Evolutionary conservation across 2,888 invertebrate species (phyloP), one percentile per base, ranked within the genome.

Genomic region (Drosophila longiperda): DNA sequence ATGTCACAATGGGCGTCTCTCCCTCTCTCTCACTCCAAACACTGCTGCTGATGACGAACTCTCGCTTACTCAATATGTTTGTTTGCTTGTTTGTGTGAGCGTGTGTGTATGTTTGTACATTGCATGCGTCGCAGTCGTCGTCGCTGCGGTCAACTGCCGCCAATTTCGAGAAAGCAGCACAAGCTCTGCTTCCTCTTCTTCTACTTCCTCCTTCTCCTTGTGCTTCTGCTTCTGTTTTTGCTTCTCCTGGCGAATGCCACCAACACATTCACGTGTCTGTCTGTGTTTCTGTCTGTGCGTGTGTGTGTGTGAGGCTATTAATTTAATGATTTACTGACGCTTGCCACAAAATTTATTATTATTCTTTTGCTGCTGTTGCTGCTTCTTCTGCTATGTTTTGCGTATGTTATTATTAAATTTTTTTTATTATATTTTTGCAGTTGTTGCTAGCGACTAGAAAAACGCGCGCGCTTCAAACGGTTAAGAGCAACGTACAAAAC

Each of bases 291-390:
- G 48, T 42, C 29, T 45, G 11, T 67, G 33, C 61, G 54, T 66
- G 65, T 66, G 69, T 69, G 72, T 79, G 62, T 75, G 72, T 67
- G 71, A 61, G 76, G 82, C 89, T 78, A 83, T 87, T 89, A 89
- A 89, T 88, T 87, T 89, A 87, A 90, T 89, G 90, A 88, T 89
- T 89, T 90, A 89, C 83, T 88, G 80, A 77, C 76, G 75, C 74
- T 89, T 78, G 89, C 78, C 83, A 80, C 80, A 77, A 82, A 82
- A 87, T 83, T 83, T 87, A 82, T 84, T 82, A 80, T 76, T 77
- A 64, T 74, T 75, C 53, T 78, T 70, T 60, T 50, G 49, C 29
- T 66, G 57, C 20, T 65, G 40, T 48, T 50, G 36, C 17, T 57
- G 26, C 38, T 60, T 57, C 45, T 55, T 50, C 26, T 50, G 40